Evolutionary conservation across 53 echinoderm and acorn worm genomes (phyloP).

Genomic region (Crossaster papposus): DNA sequence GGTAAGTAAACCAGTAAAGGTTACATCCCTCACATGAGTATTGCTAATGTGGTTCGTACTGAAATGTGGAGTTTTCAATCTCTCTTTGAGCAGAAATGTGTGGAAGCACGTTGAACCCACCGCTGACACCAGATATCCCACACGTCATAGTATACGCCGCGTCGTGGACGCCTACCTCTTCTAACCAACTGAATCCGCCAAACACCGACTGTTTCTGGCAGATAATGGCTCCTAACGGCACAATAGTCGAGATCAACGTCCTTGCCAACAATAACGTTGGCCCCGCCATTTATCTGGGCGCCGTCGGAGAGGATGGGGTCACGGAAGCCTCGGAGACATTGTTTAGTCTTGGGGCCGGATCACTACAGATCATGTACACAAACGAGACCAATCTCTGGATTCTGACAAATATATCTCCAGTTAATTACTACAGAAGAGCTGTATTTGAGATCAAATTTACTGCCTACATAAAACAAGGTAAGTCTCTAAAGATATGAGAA

Average conservation of each 20-base stretch:
- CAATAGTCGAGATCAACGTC: neutral
- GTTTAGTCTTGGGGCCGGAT: neutral
- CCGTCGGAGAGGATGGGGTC: neutral
- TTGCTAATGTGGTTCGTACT: neutral
- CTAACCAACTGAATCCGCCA: neutral
- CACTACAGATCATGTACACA: neutral
- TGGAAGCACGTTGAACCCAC: neutral
- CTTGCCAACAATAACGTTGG: neutral
- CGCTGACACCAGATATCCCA: slow-evolving; percentile 10
- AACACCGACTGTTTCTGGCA: neutral
- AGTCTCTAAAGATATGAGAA: neutral
- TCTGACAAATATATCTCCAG: neutral
- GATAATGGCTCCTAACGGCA: neutral
- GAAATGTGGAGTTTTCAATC: neutral
- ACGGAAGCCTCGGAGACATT: neutral
- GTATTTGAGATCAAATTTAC: neutral
- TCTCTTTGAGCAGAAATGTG: neutral
- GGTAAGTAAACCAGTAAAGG: neutral
- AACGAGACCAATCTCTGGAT: neutral
- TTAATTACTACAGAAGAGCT: neutral
- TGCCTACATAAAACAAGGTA: neutral
- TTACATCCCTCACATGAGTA: neutral
- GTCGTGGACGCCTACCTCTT: neutral
- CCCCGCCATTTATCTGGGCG: neutral
- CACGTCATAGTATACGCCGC: neutral